Conservation (phyloP, 1,140 invertebrate species). For the Drusus annulatus region DNA sequence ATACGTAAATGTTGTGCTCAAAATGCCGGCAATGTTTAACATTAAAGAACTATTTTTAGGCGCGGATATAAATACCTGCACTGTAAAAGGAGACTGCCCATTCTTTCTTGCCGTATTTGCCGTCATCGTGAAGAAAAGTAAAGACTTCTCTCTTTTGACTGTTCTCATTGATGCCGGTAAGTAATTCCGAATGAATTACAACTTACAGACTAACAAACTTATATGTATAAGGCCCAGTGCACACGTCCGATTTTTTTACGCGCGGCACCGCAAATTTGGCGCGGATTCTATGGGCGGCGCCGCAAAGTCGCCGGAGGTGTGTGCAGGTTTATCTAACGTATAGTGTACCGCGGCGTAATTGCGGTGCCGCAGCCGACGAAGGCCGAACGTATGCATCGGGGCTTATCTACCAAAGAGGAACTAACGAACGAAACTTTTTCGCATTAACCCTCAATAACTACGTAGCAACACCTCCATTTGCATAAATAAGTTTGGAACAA, state of each 20-base stretch:
- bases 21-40: background rate
- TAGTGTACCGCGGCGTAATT: too few species aligned
- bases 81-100: constrained; percentile 21
- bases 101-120: constrained; percentile 41
- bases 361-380: too few species aligned
- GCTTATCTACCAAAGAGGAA: too few species aligned
- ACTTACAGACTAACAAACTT: background rate
- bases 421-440: background rate
- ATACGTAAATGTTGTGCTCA: background rate
- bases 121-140: constrained; percentile 17
- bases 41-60: constrained; percentile 25
- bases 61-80: constrained; percentile 41
- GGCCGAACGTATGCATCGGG: too few species aligned
- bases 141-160: constrained; percentile 26
- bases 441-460: background rate
- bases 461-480: too few species aligned
- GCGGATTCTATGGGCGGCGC: too few species aligned
- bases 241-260: too few species aligned
- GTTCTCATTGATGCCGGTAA: constrained; percentile 37
- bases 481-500: too few species aligned
- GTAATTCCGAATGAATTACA: background rate
- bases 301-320: too few species aligned
- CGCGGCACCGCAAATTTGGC: too few species aligned
- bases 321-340: too few species aligned
- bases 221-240: too few species aligned